phyloP scores from a whole-genome alignment of 2,888 invertebrate genomes.

The Apodemia mormo region DNA sequence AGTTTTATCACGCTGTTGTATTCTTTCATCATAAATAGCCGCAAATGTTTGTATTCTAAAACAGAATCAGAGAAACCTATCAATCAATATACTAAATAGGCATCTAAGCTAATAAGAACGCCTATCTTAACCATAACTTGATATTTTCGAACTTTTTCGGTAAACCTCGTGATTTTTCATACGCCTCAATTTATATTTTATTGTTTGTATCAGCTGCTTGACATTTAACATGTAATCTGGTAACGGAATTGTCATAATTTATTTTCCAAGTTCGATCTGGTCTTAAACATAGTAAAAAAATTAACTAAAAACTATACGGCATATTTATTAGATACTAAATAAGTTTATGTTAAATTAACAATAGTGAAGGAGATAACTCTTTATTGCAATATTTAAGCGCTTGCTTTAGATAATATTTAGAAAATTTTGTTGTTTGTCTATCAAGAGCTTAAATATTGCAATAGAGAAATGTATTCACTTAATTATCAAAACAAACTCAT shows the following conservation, averaged over 20 bases:
- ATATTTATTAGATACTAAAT: too few species aligned
- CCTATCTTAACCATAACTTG: constrained; percentile 8
- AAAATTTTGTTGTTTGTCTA: too few species aligned
- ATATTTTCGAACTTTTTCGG: background rate
- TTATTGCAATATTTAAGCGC: too few species aligned
- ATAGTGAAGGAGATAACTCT: too few species aligned
- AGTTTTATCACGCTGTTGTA: background rate
- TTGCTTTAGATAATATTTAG: too few species aligned
- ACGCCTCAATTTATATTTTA: background rate
- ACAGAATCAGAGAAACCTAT: constrained; percentile 12
- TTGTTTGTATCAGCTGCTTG: background rate
- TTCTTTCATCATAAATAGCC: background rate
- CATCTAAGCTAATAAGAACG: background rate
- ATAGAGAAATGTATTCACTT: too few species aligned
- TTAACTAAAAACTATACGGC: too few species aligned
- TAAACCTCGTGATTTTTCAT: background rate
- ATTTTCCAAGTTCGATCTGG: background rate
- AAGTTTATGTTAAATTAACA: too few species aligned
- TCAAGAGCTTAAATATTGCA: too few species aligned
- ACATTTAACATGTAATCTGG: background rate
- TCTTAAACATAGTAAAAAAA: too few species aligned
- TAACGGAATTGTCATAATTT: background rate
- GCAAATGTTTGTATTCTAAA: background rate
- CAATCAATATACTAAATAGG: constrained; percentile 12
- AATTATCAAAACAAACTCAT: too few species aligned